Evolutionary conservation across 1,140 invertebrate genomes (phyloP), one percentile per base, ranked within the genome.

Genomic region (Drosophila novamexicana): DNA sequence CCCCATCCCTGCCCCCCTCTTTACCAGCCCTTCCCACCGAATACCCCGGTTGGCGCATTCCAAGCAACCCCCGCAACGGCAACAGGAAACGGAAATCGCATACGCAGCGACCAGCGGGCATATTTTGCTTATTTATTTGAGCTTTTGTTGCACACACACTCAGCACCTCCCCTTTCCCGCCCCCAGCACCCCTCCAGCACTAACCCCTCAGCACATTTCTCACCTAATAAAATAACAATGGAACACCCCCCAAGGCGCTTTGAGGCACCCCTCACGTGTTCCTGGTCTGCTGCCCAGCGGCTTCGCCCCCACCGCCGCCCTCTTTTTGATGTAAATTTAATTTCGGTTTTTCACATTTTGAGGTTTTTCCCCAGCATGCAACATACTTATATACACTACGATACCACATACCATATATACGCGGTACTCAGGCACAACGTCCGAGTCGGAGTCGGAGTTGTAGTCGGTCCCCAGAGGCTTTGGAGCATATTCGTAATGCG

Each of bases 211-310:
- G 45, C 62, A 63, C 82, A 86, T 79, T 86, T 86, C 83, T 86
- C 82, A 86, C 82, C 82, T 86, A 86, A 86, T 86, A 86, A 86
- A 86, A 86, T 82, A 88, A 86, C 83, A 88, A 86, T 86, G 79
- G 66, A 66, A 54, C 70, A 54, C 49, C 45, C 47, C 65, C 49
- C 37, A 47, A 45, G 66, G 39, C 40, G 53, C 14, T 29, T 45
- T 67, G 29, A 29, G 39, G 54, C 69, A 73, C 80, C 66, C 75
- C 75, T 71, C 70, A 76, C 76, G 75, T 78, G 75, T 57, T 71
- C 64, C 62, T 61, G 34, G 32, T 14, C 39, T 53, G 36, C 50
- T 32, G 42, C 32, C 12, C 36, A 9, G 7, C 12, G 10, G 40
- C 12, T 53, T 5, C 22, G 22, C 22, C 22, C 22, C 22, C 22